Conservation (phyloP, 2,888 invertebrate species). For the Aleiodes alternator region DNA sequence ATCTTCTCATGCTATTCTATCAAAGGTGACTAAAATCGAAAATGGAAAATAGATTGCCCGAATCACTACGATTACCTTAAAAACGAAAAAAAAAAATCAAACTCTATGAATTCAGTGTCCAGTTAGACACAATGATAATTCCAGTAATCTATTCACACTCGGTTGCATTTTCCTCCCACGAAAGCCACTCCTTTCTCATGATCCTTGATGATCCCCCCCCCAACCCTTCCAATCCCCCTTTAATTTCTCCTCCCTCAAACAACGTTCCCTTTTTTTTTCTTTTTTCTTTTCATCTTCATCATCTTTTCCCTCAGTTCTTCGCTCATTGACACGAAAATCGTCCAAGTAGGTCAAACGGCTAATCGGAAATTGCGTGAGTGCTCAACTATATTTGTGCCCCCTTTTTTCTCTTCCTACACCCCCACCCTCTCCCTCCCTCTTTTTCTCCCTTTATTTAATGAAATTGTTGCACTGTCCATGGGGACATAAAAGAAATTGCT, state of each 20-base stretch:
- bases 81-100: too few species aligned
- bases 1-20: too few species aligned
- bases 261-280: not conserved
- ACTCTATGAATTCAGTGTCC: conserved; percentile 2
- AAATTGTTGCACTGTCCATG: conserved; percentile 5
- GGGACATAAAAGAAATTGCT: conserved; percentile 10
- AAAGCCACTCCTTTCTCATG: not conserved
- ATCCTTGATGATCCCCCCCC: not conserved
- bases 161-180: not conserved
- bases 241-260: not conserved
- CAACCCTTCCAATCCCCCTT: not conserved
- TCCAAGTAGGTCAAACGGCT: conserved; percentile 38
- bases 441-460: not conserved
- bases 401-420: not conserved
- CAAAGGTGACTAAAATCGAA: too few species aligned
- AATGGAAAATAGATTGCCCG: too few species aligned
- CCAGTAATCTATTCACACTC: conserved; percentile 33
- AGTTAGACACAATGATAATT: conserved; percentile 16
- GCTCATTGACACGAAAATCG: conserved; percentile 8
- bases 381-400: conserved; percentile 8
- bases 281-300: not conserved
- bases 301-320: not conserved
- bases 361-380: conserved; percentile 27
- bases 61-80: too few species aligned
- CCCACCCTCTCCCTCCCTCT: too few species aligned